phyloP scores from a whole-genome alignment of 2,113 vertebrate genomes.

The Ivindomyrus marchei region DNA sequence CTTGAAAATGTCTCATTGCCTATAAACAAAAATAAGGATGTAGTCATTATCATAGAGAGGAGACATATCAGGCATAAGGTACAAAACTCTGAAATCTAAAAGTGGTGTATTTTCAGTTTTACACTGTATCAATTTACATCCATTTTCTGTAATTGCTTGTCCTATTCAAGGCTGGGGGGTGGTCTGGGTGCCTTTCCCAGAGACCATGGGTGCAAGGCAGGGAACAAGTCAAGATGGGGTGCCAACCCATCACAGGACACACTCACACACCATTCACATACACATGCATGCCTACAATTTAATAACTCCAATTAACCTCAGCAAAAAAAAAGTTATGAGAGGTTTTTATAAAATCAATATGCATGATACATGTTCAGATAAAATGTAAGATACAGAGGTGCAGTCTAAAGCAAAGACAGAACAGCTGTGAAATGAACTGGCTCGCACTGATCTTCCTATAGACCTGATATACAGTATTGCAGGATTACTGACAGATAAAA shows the following conservation, averaged over 20 bases:
- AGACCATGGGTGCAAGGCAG: too few species aligned
- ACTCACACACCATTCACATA: too few species aligned
- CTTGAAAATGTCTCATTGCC: conserved; percentile 17
- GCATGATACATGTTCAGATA: not conserved
- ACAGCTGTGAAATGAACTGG: not conserved
- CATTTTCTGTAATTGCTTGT: not conserved
- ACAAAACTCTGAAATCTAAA: not conserved
- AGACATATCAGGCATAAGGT: not conserved
- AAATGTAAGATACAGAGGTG: not conserved
- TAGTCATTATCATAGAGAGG: not conserved
- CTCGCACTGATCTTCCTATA: not conserved
- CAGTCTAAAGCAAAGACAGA: not conserved
- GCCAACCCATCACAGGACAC: too few species aligned
- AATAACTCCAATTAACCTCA: too few species aligned
- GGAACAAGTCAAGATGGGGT: too few species aligned
- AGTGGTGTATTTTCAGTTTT: not conserved
- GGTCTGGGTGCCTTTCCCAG: too few species aligned
- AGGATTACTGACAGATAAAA: not conserved
- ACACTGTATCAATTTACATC: not conserved
- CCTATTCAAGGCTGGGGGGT: not conserved
- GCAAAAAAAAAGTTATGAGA: not conserved
- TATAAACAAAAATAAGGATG: conserved; percentile 40
- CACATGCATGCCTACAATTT: too few species aligned
- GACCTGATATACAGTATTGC: not conserved
- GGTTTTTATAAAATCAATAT: not conserved